Base-by-base conservation (phyloP, 1,140 invertebrate species). In the Phymastichus coffea region DNA sequence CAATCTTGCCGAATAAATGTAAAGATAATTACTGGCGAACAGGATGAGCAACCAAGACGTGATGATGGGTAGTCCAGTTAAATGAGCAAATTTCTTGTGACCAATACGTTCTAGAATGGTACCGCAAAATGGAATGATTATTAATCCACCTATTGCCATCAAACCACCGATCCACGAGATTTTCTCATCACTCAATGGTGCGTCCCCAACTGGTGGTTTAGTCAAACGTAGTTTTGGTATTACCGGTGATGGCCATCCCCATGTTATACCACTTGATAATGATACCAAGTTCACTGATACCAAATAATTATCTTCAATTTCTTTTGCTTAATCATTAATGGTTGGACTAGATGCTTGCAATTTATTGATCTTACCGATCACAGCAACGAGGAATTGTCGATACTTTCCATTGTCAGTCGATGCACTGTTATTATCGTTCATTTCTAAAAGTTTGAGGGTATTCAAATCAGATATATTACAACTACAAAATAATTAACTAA, bases 181-280 rank as follows among this genome's bases (percentile, higher is more conserved):
- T 12, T 67, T 70, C 10, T 78, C 74, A 23, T 79, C 73, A 0
- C 80, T 79, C 46, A 86, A 66, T 0, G 78, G 74, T 6, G 20
- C 55, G 0, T 26, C 57, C 3, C 77, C 79, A 0, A 80, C 62
- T 33, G 28, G 61, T 0, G 82, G 81, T 0, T 77, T 74, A 15
- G 70, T 19, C 0, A 69, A 38, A 1, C 76, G 76, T 1, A 85
- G 57, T 15, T 73, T 61, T 0, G 77, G 79, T 8, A 77, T 71
- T 58, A 80, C 73, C 1, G 83, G 82, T 0, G 84, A 83, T 8
- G 78, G 64, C 83, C 83, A 86, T 9, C 83, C 82, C 0, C 79
- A 49, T 35, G 80, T 74, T 15, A 76, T 65, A 0, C 84, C 84
- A 49, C 83, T 82, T 0, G 73, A 68, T n/a, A 85, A 59, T 0